Conservation (phyloP, 1,140 invertebrate genomes). For the Centruroides sculpturatus region DNA sequence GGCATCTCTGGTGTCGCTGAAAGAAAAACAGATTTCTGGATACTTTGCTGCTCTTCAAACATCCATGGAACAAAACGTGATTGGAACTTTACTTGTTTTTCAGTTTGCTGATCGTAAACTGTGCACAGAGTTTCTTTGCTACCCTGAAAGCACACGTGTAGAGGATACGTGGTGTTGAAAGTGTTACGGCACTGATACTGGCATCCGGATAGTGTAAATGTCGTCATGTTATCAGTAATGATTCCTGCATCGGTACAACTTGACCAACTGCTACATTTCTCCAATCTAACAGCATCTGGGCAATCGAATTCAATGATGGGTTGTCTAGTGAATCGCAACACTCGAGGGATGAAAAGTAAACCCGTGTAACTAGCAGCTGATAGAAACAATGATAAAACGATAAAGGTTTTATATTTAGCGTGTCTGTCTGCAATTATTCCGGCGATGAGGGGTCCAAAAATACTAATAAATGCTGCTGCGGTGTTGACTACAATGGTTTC, state of each 20-base stretch:
- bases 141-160: conserved; percentile 18
- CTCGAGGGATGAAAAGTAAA: conserved; percentile 20
- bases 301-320: conserved; percentile 19
- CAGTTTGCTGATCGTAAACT: conserved; percentile 10
- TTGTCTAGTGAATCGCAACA: background rate
- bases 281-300: conserved; percentile 12
- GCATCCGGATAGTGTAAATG: conserved; percentile 15
- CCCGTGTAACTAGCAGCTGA: conserved; percentile 13
- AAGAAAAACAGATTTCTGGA: conserved; percentile 3
- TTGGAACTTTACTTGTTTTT: conserved; percentile 15
- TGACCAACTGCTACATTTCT: conserved; percentile 19
- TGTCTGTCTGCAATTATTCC: conserved; percentile 17
- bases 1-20: background rate
- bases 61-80: conserved; percentile 17
- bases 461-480: conserved; percentile 15
- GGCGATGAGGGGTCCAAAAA: conserved; percentile 14
- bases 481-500: conserved; percentile 17
- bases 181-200: conserved; percentile 16
- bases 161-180: conserved; percentile 10
- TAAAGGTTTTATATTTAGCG: conserved; percentile 11
- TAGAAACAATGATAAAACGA: conserved; percentile 9
- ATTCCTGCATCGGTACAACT: conserved; percentile 14
- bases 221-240: conserved; percentile 12
- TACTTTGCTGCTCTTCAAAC: conserved; percentile 8
- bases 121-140: conserved; percentile 7